phyloP scores from a whole-genome alignment of 1,140 invertebrate species.

The Brachionus rotundiformis region DNA sequence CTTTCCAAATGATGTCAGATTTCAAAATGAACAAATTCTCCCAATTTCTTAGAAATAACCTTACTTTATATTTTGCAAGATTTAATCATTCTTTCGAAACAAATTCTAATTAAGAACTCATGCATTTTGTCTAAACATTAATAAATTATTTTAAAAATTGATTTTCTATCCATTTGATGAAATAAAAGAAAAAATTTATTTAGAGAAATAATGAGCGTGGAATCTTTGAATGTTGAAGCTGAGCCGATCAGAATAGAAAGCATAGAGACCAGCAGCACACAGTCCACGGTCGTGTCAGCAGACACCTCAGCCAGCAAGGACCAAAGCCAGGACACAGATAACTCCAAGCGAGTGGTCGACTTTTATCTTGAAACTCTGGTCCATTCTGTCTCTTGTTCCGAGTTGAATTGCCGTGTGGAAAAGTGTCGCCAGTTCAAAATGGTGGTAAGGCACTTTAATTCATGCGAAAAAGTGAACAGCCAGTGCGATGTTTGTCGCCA shows the following conservation, averaged over 20 bases:
- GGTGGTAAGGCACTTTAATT: conserved; percentile 15
- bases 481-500: conserved; percentile 47
- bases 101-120: neutral
- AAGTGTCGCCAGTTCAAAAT: conserved; percentile 29
- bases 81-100: conserved; percentile 36
- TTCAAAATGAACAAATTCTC: conserved; percentile 7
- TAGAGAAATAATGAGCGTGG: neutral
- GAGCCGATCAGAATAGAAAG: neutral
- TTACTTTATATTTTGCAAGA: conserved; percentile 36
- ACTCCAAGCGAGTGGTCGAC: conserved; percentile 17
- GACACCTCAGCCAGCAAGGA: neutral
- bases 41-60: neutral
- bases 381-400: conserved; percentile 13
- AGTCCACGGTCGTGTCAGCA: neutral
- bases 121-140: neutral
- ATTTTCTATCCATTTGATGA: no score
- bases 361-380: conserved; percentile 9
- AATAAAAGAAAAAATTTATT: no score
- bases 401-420: conserved; percentile 27
- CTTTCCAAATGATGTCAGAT: conserved; percentile 39
- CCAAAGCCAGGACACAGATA: neutral
- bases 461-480: conserved; percentile 39
- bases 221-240: neutral
- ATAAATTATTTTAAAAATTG: neutral
- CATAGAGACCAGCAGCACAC: neutral